phyloP scores from a whole-genome alignment of 2,797 vertebrate species.

The Podargus strigoides region DNA sequence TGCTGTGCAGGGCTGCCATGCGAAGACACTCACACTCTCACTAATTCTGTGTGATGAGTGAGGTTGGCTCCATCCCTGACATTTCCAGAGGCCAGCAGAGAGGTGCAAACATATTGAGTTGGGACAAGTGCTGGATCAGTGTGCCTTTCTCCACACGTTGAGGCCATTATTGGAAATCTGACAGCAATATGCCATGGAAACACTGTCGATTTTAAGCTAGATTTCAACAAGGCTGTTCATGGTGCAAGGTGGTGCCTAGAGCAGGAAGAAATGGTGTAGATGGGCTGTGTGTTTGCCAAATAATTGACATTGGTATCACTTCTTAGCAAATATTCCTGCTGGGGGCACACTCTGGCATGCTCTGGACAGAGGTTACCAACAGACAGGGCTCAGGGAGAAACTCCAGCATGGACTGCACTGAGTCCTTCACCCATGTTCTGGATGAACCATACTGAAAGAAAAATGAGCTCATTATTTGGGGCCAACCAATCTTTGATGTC shows the following conservation, averaged over 20 bases:
- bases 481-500: background rate
- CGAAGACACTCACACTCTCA: conserved; percentile 21
- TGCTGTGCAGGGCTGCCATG: conserved; percentile 65
- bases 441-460: background rate
- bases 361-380: background rate
- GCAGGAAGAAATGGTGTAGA: background rate
- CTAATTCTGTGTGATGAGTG: conserved; percentile 78
- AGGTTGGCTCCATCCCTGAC: conserved; percentile 54
- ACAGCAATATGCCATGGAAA: conserved; percentile 47
- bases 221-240: background rate
- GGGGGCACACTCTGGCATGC: background rate
- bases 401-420: background rate
- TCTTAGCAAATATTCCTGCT: background rate
- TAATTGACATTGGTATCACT: background rate
- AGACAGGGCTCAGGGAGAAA: background rate
- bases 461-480: background rate
- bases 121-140: conserved; percentile 38
- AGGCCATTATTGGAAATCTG: conserved; percentile 49
- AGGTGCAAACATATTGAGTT: conserved; percentile 65
- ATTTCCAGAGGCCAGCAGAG: conserved; percentile 62
- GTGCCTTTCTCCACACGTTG: conserved; percentile 19
- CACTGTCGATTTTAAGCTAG: conserved; percentile 24
- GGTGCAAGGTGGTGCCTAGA: background rate
- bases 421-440: background rate
- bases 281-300: background rate